These are phyloP conservation scores for Burhinus oedicnemus DNA, from an alignment of 2,113 vertebrate genomes.

Conservation along the genomic window DNA sequence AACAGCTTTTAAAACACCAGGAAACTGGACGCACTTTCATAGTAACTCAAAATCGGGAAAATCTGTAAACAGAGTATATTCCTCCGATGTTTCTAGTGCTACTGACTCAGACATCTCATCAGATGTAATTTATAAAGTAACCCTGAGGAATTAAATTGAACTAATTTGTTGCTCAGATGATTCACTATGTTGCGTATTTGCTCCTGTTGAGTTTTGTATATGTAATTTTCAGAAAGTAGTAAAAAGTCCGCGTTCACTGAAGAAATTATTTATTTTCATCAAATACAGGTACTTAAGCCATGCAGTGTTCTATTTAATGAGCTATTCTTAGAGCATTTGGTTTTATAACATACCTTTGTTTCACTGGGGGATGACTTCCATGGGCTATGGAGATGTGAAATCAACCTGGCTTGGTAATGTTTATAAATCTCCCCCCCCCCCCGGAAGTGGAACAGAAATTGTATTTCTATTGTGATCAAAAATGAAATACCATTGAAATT, in stretches of 20 bases:
- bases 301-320: background rate
- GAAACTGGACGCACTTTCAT: background rate
- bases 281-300: background rate
- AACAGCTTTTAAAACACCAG: background rate
- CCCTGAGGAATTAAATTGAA: constrained; percentile 21
- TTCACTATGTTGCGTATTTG: background rate
- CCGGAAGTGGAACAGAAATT: background rate
- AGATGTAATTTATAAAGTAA: constrained; percentile 10
- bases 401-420: background rate
- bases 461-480: background rate
- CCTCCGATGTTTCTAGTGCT: background rate
- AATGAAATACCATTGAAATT: background rate
- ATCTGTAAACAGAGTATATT: background rate
- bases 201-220: background rate
- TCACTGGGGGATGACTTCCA: background rate
- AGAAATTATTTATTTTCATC: background rate
- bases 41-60: background rate
- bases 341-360: background rate
- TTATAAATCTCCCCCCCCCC: background rate
- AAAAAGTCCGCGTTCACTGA: background rate
- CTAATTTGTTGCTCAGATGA: constrained; percentile 16
- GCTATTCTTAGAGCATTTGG: background rate
- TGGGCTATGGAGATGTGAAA: background rate
- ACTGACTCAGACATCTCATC: background rate
- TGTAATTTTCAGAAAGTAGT: background rate